phyloP scores from a whole-genome alignment of 2,113 vertebrate species.

The Corvus hawaiiensis region DNA sequence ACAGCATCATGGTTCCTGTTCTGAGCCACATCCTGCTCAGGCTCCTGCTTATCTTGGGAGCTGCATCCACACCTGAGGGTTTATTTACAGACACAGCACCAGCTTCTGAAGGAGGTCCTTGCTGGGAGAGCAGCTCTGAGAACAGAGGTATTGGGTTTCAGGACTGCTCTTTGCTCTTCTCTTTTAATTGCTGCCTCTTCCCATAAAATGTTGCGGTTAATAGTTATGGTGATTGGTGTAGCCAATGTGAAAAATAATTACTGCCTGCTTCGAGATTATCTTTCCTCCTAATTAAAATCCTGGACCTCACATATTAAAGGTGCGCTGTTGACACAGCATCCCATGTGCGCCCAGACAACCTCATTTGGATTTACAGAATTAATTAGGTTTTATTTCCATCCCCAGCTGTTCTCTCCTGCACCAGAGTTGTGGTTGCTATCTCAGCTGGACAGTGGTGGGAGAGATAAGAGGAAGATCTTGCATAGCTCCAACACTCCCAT shows the following conservation, averaged over 20 bases:
- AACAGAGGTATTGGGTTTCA: not conserved
- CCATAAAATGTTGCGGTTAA: constrained; percentile 50
- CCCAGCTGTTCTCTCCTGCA: constrained; percentile 66
- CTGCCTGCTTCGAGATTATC: constrained; percentile 65
- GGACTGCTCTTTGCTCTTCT: constrained; percentile 23
- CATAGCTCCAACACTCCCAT: not conserved
- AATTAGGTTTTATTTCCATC: constrained; percentile 73
- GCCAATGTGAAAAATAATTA: constrained; percentile 72
- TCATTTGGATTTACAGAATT: constrained; percentile 71
- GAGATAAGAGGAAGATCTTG: constrained; percentile 21
- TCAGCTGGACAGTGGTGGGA: constrained; percentile 51
- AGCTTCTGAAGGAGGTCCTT: not conserved
- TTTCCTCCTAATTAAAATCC: constrained; percentile 78
- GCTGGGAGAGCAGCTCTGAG: not conserved
- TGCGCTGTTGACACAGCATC: constrained; percentile 56
- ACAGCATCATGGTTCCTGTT: not conserved
- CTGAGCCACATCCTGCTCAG: not conserved
- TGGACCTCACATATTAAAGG: constrained; percentile 65
- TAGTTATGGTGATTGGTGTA: constrained; percentile 56
- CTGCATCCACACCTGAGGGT: not conserved
- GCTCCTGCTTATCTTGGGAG: not conserved
- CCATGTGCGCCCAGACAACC: constrained; percentile 57
- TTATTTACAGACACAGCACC: not conserved
- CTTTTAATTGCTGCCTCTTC: constrained; percentile 45
- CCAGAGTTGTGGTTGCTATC: not conserved